Base-by-base conservation (phyloP, 2,113 vertebrate genomes). In the Daphoenositta chrysoptera region DNA sequence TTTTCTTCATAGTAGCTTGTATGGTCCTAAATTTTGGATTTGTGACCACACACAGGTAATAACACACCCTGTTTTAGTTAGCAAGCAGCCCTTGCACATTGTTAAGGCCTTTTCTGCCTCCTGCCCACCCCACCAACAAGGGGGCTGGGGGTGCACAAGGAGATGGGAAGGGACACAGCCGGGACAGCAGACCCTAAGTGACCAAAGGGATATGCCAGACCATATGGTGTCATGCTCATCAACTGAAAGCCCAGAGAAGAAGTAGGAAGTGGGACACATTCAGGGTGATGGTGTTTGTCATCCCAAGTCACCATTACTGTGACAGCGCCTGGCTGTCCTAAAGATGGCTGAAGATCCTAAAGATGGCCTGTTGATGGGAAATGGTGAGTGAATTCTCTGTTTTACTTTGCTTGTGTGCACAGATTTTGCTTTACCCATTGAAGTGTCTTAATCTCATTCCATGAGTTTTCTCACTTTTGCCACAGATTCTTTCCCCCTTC, bases 71-170 rank as follows among this genome's bases (percentile, higher is more conserved):
- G 3, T 33, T 95, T 75, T n/a, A 75, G 56, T 24, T 53, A 53
- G 42, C 11, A 51, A 66, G 47, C 47, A 85, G 20, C 18, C 10
- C 75, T 66, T 57, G n/a, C 21, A 68, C 24, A 44, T 23, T 4
- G 4, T 63, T 35, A 66, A 63, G 40, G 31, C 5, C 18, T 82
- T 50, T 87, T 77, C 6, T 85, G 40, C 15, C 85, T 84, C 50
- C 73, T 18, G 30, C 3, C 1, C 21, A 33, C 11, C 6, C 26
- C 9, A 17, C 12, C 1, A 73, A 13, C 0, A 2, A 87, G 10
- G 2, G 10, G 15, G 12, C 23, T 72, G n/a, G 23, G 10, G 15
- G 10, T 70, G 12, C 16, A 69, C 39, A 33, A 54, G 70, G 42
- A 35, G 26, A 0, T 92, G 44, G 33, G 33, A 87, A 24, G 39